Evolutionary conservation across 2,797 vertebrate genomes (phyloP).

Genomic region (Parotocinclus haroldoi): DNA sequence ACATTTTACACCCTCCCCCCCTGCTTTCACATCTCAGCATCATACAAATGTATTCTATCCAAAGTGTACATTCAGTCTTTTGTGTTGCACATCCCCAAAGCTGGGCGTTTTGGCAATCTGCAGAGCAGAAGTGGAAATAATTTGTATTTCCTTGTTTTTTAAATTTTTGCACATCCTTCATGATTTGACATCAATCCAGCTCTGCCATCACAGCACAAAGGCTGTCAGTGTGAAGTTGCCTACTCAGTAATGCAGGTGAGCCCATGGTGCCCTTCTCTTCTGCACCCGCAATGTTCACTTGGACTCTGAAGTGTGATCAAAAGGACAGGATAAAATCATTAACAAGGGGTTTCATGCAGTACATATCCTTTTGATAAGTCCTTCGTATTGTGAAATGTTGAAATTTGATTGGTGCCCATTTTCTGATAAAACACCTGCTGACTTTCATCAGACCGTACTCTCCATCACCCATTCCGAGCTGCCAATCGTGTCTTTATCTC

Average conservation of each 20-base stretch:
- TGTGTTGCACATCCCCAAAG: constrained; percentile 56
- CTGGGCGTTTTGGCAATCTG: constrained; percentile 51
- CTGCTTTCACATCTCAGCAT: constrained; percentile 48
- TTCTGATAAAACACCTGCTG: constrained; percentile 14
- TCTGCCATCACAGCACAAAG: constrained; percentile 49
- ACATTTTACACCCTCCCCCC: constrained; percentile 24
- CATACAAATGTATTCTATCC: constrained; percentile 57
- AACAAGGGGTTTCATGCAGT: constrained; percentile 69
- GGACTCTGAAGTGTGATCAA: constrained; percentile 54
- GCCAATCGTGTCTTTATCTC: constrained; percentile 77
- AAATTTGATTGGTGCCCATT: constrained; percentile 14
- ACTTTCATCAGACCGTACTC: constrained; percentile 70
- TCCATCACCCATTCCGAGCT: constrained; percentile 95
- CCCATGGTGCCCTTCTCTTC: constrained; percentile 14
- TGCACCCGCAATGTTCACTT: constrained; percentile 28
- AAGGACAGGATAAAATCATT: constrained; percentile 62
- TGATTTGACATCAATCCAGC: constrained; percentile 47
- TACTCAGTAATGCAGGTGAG: constrained; percentile 54
- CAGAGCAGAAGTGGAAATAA: constrained; percentile 29
- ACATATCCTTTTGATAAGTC: constrained; percentile 46
- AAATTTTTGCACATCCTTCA: constrained; percentile 40
- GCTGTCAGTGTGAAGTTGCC: constrained; percentile 41
- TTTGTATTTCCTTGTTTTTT: constrained; percentile 39
- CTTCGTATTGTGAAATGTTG: constrained; percentile 42
- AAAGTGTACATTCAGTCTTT: constrained; percentile 55